These are phyloP conservation scores for Xylophagus ater DNA, from an alignment of 2,888 invertebrate genomes.

Conservation along the genomic window DNA sequence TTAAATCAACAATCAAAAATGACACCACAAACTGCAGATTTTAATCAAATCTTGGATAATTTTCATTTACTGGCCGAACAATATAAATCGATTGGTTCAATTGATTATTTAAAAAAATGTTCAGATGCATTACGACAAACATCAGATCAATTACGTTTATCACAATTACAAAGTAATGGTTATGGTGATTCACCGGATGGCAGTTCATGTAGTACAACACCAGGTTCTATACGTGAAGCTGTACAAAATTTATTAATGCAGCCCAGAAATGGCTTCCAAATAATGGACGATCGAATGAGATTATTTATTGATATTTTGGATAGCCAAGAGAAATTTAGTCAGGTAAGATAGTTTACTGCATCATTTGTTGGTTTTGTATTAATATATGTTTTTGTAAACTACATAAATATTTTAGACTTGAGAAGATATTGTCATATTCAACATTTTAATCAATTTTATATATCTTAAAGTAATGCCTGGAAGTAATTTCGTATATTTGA, in stretches of 20 bases:
- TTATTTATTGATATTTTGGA: slow-evolving; percentile 73
- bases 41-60: slow-evolving; percentile 38
- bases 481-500: too few relatives aligned
- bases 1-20: not conserved
- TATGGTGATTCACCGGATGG: slow-evolving; percentile 32
- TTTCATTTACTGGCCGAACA: slow-evolving; percentile 38
- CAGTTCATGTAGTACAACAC: slow-evolving; percentile 41
- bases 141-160: slow-evolving; percentile 32
- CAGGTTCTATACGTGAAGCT: slow-evolving; percentile 56
- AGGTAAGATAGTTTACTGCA: slow-evolving; percentile 45
- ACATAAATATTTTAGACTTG: too few relatives aligned
- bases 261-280: slow-evolving; percentile 62
- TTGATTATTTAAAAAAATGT: slow-evolving; percentile 38
- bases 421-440: too few relatives aligned
- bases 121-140: slow-evolving; percentile 38
- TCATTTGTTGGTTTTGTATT: too few relatives aligned
- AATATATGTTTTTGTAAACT: too few relatives aligned
- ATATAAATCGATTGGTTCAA: slow-evolving; percentile 37
- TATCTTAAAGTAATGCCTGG: too few relatives aligned
- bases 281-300: slow-evolving; percentile 65
- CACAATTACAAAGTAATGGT: slow-evolving; percentile 25
- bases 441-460: too few relatives aligned
- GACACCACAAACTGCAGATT: slow-evolving; percentile 30
- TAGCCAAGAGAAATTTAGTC: slow-evolving; percentile 69
- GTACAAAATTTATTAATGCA: slow-evolving; percentile 56